Conservation (phyloP, 2,797 vertebrate genomes). For the Eulemur coronatus region DNA sequence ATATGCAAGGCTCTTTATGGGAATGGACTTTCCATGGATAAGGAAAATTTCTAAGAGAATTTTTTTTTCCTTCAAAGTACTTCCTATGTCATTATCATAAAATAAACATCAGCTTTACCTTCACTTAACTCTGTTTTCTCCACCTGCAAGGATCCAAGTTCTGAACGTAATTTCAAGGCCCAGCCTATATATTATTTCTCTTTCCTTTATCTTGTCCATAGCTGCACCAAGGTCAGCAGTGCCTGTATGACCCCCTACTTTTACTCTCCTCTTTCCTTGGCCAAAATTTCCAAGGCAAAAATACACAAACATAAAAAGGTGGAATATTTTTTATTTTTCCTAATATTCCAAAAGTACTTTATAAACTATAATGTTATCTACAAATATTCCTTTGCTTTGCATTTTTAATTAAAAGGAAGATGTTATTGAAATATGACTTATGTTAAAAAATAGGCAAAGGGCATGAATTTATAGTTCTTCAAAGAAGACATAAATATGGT, state of each 20-base stretch:
- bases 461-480: not conserved
- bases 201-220: not conserved
- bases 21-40: not conserved
- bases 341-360: not conserved
- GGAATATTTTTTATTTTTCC: not conserved
- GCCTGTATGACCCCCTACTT: not conserved
- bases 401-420: not conserved
- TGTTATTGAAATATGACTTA: not conserved
- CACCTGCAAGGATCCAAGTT: not conserved
- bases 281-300: not conserved
- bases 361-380: not conserved
- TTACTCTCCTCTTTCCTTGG: not conserved
- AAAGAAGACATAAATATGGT: not conserved
- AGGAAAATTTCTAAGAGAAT: not conserved
- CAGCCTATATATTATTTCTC: not conserved
- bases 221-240: not conserved
- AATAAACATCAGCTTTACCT: not conserved
- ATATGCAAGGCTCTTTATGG: not conserved
- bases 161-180: not conserved
- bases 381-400: not conserved
- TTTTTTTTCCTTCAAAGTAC: not conserved
- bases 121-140: not conserved
- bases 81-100: constrained; percentile 1
- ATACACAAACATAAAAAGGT: not conserved
- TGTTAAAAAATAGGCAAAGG: not conserved